Evolutionary conservation across 64 coral and sea anemone genomes (phyloP), one percentile per base, ranked within the genome.

Genomic region (Porites australiensis): DNA sequence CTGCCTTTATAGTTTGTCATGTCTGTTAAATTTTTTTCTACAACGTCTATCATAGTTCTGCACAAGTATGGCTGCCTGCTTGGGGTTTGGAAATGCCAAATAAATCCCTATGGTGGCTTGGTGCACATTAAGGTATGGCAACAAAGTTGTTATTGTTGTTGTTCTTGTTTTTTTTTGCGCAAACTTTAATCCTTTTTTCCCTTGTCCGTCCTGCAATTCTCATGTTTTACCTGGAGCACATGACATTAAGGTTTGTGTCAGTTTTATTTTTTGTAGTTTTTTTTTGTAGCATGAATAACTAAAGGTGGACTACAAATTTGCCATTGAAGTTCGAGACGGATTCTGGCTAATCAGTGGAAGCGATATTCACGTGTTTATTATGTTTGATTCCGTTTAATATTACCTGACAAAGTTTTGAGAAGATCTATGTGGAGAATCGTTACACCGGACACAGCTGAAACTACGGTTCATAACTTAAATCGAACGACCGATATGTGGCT

Each of bases 51-150:
- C 18, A 18, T 81, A 96, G 95, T 96, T 14, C 63, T 96, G 14
- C 63, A 96, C 71, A 89, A 93, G 72, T 96, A 90, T 93, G 95
- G 95, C 3, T 93, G 79, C 21, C 51, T 96, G 15, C 87, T 96
- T 66, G 95, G 95, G 50, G 50, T 96, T n/a, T 96, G 95, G 91
- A 89, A 61, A 74, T 89, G 58, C 57, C 84, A 54, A 67, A 7
- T 89, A 10, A 54, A 82, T 20, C 54, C 82, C 55, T 96, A 96
- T 90, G 95, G 95, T 93, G 90, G 74, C 3, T 82, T 96, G 62
- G 49, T 93, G 20, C 55, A 87, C 64, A 62, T 96, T 58, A 37
- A 74, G 74, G 95, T 94, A 89, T 89, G 92, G 46, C 47, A 12
- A 43, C 27, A 77, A 9, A 77, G 14, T 77, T 43, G 74, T 37